These are phyloP conservation scores for Petaurus breviceps DNA, from an alignment of 2,113 vertebrate species.

Conservation along the genomic window DNA sequence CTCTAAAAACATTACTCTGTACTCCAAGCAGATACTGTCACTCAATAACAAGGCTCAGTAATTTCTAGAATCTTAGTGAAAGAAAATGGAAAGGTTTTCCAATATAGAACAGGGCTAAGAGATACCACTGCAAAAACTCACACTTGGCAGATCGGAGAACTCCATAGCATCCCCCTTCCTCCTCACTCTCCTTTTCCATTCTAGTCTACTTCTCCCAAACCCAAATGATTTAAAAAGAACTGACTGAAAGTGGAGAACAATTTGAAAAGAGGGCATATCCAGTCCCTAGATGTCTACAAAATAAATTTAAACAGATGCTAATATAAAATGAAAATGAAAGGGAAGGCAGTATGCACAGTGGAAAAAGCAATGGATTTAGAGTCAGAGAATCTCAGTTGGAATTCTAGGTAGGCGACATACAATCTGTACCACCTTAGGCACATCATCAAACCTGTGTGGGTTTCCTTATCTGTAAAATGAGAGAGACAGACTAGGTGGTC, in stretches of 20 bases:
- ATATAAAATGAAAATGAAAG: background rate
- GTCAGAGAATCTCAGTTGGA: background rate
- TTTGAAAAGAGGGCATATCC: background rate
- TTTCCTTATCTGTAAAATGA: background rate
- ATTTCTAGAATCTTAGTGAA: slow-evolving; percentile 18
- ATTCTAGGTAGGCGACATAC: background rate
- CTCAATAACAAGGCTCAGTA: background rate
- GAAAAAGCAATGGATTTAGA: background rate
- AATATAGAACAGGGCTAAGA: slow-evolving; percentile 31
- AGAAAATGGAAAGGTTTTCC: background rate
- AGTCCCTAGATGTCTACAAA: background rate
- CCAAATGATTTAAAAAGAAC: background rate
- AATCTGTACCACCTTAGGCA: background rate
- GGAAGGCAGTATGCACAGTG: background rate
- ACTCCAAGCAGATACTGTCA: background rate
- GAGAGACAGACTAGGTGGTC: background rate
- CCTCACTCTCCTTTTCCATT: background rate
- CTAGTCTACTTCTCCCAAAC: background rate
- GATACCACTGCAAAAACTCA: slow-evolving; percentile 36
- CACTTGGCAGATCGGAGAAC: slow-evolving; percentile 1
- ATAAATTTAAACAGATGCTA: background rate
- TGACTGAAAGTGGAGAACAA: background rate
- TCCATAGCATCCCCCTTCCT: background rate
- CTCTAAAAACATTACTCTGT: background rate
- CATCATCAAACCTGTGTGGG: background rate